These are phyloP conservation scores for Sphecodes monilicornis DNA, from an alignment of 2,888 invertebrate species.

Conservation along the genomic window DNA sequence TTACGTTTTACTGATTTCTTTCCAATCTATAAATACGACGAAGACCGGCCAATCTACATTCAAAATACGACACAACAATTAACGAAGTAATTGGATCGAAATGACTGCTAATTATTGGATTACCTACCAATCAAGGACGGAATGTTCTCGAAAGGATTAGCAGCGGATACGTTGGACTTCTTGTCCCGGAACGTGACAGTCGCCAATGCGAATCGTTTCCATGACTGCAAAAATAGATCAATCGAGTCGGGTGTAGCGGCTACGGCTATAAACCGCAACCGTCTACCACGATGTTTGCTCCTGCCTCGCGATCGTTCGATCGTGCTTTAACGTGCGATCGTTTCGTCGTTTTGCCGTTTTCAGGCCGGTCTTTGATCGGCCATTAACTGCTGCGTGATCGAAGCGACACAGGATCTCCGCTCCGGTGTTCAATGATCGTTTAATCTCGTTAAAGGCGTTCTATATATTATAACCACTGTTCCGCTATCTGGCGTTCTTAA, in stretches of 20 bases:
- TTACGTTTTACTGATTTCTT: too few relatives aligned
- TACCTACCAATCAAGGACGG: background rate
- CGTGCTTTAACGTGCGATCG: constrained; percentile 49
- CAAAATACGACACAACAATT: background rate
- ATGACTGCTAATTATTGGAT: background rate
- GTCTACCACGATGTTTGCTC: constrained; percentile 31
- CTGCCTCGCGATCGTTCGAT: constrained; percentile 34
- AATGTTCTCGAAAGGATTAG: background rate
- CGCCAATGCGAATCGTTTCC: constrained; percentile 24
- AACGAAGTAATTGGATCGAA: background rate
- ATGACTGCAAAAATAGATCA: constrained; percentile 3
- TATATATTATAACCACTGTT: background rate
- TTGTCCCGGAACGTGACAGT: background rate
- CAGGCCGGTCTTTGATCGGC: constrained; percentile 9
- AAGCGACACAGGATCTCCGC: constrained; percentile 22
- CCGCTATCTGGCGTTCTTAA: background rate
- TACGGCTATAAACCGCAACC: constrained; percentile 47
- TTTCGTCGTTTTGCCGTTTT: constrained; percentile 21
- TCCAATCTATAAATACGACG: background rate
- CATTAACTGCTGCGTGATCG: constrained; percentile 37
- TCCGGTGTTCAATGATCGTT: constrained; percentile 45
- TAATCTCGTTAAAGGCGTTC: constrained; percentile 48
- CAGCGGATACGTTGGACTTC: background rate
- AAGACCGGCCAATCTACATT: background rate
- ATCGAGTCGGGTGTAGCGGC: background rate